Conservation (phyloP, 2,888 invertebrate genomes). For the Phortica magna region DNA sequence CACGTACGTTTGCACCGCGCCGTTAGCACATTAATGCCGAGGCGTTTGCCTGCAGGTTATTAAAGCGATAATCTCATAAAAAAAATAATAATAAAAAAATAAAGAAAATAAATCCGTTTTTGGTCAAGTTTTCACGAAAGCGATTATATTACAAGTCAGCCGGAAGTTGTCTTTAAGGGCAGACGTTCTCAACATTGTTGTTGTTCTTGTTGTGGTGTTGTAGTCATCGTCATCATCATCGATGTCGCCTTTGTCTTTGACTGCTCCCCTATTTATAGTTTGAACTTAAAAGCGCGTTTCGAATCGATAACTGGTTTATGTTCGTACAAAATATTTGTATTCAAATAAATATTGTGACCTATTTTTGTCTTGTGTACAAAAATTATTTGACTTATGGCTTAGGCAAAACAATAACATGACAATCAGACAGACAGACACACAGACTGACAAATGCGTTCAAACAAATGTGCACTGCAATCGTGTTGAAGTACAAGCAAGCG, state of each 20-base stretch:
- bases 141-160: conserved; percentile 21
- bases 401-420: no score
- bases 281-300: neutral
- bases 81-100: neutral
- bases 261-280: neutral
- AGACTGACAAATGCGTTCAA: no score
- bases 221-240: neutral
- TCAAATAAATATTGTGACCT: neutral
- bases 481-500: no score
- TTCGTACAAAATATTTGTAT: neutral
- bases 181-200: neutral
- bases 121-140: conserved; percentile 15
- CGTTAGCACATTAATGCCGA: neutral
- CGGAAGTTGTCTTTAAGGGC: conserved; percentile 6
- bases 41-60: conserved; percentile 16
- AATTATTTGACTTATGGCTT: no score
- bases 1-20: neutral
- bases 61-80: conserved; percentile 19
- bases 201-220: no score
- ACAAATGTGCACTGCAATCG: no score
- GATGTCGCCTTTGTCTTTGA: neutral
- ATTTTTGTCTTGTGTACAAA: neutral
- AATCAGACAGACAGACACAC: no score
- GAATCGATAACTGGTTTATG: neutral
- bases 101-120: conserved; percentile 16